Evolutionary conservation across 2,888 invertebrate genomes (phyloP).

Genomic region (Patella ulyssiponensis): DNA sequence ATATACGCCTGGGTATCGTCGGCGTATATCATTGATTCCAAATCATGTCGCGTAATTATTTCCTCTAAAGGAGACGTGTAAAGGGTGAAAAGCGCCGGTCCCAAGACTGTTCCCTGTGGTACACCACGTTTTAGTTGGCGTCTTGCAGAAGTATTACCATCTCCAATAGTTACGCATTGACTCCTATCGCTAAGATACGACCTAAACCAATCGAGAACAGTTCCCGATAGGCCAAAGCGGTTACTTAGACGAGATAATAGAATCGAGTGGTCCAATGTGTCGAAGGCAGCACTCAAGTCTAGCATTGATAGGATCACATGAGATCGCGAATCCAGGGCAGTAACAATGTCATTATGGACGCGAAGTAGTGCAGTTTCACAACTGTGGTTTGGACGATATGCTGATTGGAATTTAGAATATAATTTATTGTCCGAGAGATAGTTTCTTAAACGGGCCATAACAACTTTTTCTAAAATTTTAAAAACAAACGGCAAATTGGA

Average conservation of each 20-base stretch:
- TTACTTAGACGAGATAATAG: not conserved
- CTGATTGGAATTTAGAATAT: not conserved
- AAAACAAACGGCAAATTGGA: not conserved
- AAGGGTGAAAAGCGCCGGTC: not conserved
- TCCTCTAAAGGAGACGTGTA: not conserved
- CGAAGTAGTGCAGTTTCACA: not conserved
- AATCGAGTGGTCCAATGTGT: not conserved
- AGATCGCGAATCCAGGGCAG: too few relatives aligned
- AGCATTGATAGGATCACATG: too few relatives aligned
- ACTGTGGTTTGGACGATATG: not conserved
- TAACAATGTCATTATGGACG: not conserved
- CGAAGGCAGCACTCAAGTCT: too few relatives aligned
- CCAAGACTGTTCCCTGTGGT: not conserved
- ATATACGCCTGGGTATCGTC: not conserved
- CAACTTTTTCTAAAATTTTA: not conserved
- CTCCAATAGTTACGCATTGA: not conserved
- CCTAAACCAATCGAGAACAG: not conserved
- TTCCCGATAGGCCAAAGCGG: not conserved
- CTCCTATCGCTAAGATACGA: not conserved
- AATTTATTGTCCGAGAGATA: not conserved
- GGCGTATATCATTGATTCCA: not conserved
- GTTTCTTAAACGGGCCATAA: not conserved
- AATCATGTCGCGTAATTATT: not conserved
- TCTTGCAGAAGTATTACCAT: not conserved
- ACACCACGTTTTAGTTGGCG: not conserved